These are phyloP conservation scores for Chaunax sp. DNA, from an alignment of 2,797 vertebrate species.

Conservation along the genomic window DNA sequence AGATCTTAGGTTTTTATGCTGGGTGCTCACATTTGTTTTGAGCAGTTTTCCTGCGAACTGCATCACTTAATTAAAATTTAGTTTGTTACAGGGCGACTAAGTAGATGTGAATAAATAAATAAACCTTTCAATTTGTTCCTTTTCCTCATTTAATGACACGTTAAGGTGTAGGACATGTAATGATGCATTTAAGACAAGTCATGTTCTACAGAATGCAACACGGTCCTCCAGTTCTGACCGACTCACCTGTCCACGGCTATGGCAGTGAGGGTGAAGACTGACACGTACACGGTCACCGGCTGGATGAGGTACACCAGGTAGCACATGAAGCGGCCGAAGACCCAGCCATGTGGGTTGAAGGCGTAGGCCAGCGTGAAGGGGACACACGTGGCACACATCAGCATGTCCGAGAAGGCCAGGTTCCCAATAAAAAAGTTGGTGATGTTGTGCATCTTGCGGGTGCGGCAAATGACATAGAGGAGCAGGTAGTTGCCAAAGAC, in stretches of 20 bases:
- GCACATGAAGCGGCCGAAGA: slow-evolving; percentile 89
- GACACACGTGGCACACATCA: slow-evolving; percentile 89
- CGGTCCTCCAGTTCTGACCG: slow-evolving; percentile 54
- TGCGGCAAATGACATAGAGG: slow-evolving; percentile 87
- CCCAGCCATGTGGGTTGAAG: slow-evolving; percentile 89
- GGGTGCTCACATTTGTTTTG: too few species aligned
- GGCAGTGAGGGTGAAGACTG: slow-evolving; percentile 89
- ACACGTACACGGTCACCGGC: slow-evolving; percentile 89
- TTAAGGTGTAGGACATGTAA: too few species aligned
- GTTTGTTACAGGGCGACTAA: neutral
- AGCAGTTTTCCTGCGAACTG: too few species aligned
- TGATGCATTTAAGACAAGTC: too few species aligned
- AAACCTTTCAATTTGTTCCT: neutral
- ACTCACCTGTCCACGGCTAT: slow-evolving; percentile 88
- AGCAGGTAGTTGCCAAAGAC: slow-evolving; percentile 91
- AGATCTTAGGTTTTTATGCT: too few species aligned
- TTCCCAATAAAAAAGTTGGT: slow-evolving; percentile 91
- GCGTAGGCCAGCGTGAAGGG: slow-evolving; percentile 89
- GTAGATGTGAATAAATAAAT: slow-evolving; percentile 6
- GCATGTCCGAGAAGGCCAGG: slow-evolving; percentile 90
- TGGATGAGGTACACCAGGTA: slow-evolving; percentile 89
- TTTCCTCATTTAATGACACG: neutral
- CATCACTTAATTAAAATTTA: neutral
- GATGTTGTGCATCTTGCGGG: slow-evolving; percentile 88
- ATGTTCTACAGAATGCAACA: slow-evolving; percentile 68